These are phyloP conservation scores for Actenoides lindsayi DNA, from an alignment of 2,113 vertebrate species.

Conservation along the genomic window DNA sequence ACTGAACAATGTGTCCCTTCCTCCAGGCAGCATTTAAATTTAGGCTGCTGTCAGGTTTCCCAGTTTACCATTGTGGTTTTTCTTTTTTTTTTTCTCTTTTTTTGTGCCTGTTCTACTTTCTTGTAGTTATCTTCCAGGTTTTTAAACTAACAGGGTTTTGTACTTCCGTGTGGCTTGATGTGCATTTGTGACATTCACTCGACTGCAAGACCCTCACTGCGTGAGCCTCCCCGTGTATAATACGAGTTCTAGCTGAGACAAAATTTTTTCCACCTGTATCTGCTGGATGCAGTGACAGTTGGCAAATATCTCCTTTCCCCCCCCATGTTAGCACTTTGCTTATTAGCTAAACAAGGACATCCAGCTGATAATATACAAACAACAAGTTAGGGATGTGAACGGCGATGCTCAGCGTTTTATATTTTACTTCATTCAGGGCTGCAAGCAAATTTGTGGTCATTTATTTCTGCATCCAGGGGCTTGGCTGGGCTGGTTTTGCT, in stretches of 20 bases:
- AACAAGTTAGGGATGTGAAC: not conserved
- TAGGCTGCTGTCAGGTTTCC: not conserved
- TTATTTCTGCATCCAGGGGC: not conserved
- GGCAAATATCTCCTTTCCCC: not conserved
- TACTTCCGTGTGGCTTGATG: not conserved
- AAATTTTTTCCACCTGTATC: not conserved
- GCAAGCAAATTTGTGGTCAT: not conserved
- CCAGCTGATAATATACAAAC: not conserved
- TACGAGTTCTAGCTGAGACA: not conserved
- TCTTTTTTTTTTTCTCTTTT: not conserved
- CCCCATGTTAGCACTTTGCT: not conserved
- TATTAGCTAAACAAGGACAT: not conserved
- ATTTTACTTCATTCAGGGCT: not conserved
- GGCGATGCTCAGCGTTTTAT: accelerated
- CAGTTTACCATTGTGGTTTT: not conserved
- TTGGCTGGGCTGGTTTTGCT: not conserved
- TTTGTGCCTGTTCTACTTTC: not conserved
- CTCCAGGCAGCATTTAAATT: not conserved
- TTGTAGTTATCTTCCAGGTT: not conserved
- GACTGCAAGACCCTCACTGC: accelerated
- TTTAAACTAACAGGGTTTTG: not conserved
- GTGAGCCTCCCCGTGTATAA: not conserved
- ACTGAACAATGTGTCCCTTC: not conserved
- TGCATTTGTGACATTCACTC: not conserved
- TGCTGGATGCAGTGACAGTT: not conserved